Evolutionary conservation across 2,888 invertebrate species (phyloP), one percentile per base, ranked within the genome.

Genomic region (Melipona beecheii): DNA sequence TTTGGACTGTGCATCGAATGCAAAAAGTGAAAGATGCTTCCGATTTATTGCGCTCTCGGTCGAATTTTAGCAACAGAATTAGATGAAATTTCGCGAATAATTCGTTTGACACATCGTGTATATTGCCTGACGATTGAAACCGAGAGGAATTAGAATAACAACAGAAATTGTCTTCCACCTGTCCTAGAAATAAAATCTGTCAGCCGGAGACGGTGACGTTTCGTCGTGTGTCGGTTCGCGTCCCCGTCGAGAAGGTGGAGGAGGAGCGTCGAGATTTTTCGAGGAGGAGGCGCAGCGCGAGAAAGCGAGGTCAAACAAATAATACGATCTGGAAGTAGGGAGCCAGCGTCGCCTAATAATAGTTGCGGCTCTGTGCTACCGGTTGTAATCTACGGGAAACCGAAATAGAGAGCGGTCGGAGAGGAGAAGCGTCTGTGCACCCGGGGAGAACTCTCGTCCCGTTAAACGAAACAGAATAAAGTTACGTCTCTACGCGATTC

Each of bases 381-480:
- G 87, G 87, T 91, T 92, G 89, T 90, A 91, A 91, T 90, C 90
- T 92, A 92, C 92, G 90, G 85, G 87, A 90, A 91, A 89, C 91
- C 87, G 88, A 92, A 92, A 92, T 92, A 92, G 92, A 93, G 90
- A 88, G 87, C 9, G 43, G 86, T 84, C 85, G 87, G 89, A 89
- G 89, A 79, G 84, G 83, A 70, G 83, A 81, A 82, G 71, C 74
- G 31, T n/a, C 6, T 27, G 73, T 69, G 69, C 70, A 77, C 60
- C 69, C 43, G 11, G 31, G 64, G 5, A 64, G 36, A 36, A 64
- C 21, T 64, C 21, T 64, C 31, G 36, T 62, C 62, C 31, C 9
- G 31, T 64, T 31, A 2, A 69, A 64, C 50, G 68, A 81, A 85
- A 72, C 69, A 19, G 60, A 75, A 84, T 81, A 84, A 85, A 84